Evolutionary conservation across 2,888 invertebrate species (phyloP).

Genomic region (Ferrisia virgata): DNA sequence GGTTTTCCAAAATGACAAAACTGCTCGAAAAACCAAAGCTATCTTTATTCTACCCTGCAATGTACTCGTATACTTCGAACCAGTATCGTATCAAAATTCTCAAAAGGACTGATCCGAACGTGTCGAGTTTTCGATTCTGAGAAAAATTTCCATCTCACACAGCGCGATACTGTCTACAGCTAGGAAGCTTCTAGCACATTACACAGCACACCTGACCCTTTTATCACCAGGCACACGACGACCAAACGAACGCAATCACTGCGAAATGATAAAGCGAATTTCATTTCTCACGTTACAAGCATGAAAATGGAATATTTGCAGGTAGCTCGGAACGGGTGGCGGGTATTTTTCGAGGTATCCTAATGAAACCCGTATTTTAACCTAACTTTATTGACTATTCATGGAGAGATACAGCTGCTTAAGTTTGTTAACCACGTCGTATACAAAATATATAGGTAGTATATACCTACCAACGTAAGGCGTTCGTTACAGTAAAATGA

Average conservation of each 20-base stretch:
- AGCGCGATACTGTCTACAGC: too few relatives aligned
- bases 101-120: background rate
- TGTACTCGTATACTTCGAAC: too few relatives aligned
- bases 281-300: conserved; percentile 5
- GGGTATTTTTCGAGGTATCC: background rate
- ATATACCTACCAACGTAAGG: too few relatives aligned
- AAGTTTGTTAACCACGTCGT: conserved; percentile 5
- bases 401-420: conserved; percentile 13
- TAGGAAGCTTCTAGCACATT: background rate
- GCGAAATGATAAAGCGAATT: background rate
- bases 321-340: background rate
- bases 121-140: background rate
- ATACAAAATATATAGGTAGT: conserved; percentile 3
- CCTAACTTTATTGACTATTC: conserved; percentile 14
- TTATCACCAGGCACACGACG: background rate
- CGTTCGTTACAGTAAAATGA: conserved; percentile 14
- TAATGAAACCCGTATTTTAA: conserved; percentile 5
- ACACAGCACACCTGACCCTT: background rate
- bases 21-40: too few relatives aligned
- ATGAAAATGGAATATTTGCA: background rate
- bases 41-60: too few relatives aligned
- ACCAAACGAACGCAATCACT: background rate
- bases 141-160: background rate
- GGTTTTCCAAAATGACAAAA: too few relatives aligned
- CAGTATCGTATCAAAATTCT: too few relatives aligned